Conservation (phyloP, 2,113 vertebrate genomes). For the Buteo buteo region DNA sequence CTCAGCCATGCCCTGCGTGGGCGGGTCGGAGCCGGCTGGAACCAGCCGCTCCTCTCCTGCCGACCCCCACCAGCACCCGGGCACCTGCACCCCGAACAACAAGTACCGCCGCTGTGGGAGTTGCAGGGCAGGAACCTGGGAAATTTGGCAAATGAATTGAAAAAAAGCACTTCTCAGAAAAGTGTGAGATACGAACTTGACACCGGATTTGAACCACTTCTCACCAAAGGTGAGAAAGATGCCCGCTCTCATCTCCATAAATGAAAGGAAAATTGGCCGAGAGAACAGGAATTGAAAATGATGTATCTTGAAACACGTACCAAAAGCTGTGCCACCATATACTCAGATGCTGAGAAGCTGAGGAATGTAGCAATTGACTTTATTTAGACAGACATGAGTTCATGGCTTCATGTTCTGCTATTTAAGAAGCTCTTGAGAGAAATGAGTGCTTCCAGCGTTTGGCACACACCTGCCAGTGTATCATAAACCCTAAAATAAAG, state of each 20-base stretch:
- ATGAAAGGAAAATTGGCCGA: neutral
- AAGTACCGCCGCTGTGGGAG: neutral
- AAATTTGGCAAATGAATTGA: neutral
- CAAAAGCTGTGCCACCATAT: neutral
- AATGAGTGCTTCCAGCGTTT: neutral
- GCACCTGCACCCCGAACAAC: neutral
- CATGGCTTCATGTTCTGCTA: neutral
- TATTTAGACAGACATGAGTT: neutral
- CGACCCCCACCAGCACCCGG: too few relatives aligned
- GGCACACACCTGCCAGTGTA: neutral
- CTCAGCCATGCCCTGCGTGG: accelerated
- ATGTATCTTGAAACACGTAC: neutral
- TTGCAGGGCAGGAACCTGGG: neutral
- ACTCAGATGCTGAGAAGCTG: neutral
- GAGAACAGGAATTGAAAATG: neutral
- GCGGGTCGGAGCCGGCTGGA: accelerated
- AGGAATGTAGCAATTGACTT: neutral
- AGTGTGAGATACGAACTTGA: neutral
- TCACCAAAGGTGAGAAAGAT: neutral
- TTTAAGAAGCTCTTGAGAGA: neutral
- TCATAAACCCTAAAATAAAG: neutral
- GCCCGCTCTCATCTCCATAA: neutral
- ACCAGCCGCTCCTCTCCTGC: too few relatives aligned
- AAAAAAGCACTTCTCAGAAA: neutral
- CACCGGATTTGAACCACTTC: neutral